Percentiles rank a stretch among this genome's conserved stretches.
Conservation (phyloP, 1,140 invertebrate species). For the Nautilus pompilius region DNA sequence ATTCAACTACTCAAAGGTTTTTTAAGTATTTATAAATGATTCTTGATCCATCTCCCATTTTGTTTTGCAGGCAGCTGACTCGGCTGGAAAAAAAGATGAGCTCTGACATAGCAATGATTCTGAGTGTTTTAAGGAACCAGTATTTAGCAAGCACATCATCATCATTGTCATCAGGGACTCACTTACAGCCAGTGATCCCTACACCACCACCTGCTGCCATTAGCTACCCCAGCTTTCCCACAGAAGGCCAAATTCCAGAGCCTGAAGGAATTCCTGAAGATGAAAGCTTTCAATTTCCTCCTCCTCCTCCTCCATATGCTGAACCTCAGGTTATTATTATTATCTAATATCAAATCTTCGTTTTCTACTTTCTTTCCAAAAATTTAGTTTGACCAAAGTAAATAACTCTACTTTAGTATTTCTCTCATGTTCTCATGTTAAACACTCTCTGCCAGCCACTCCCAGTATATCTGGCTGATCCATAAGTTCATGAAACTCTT, state of each 20-base stretch:
- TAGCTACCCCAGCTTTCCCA: not conserved
- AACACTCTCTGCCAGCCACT: too few relatives aligned
- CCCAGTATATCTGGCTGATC: too few relatives aligned
- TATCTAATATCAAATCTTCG: too few relatives aligned
- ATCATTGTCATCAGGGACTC: not conserved
- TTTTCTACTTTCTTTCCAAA: too few relatives aligned
- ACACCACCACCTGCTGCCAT: not conserved
- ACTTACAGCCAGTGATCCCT: not conserved
- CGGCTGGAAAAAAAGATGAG: constrained; percentile 49
- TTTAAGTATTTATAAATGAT: not conserved
- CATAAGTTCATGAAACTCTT: too few relatives aligned
- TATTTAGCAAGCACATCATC: not conserved
- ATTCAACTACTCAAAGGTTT: not conserved
- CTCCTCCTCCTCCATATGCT: not conserved
- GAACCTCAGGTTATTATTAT: too few relatives aligned
- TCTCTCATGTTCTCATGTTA: too few relatives aligned
- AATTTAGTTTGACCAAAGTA: too few relatives aligned
- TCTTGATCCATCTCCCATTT: not conserved
- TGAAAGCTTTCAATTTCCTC: not conserved
- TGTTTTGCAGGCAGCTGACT: constrained; percentile 37
- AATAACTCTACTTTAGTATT: too few relatives aligned
- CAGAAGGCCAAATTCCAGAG: not conserved
- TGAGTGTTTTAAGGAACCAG: constrained; percentile 39
- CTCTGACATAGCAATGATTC: constrained; percentile 46
- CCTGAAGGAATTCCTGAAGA: not conserved